phyloP scores from a whole-genome alignment of 2,113 vertebrate species.

The Hyaena hyaena region DNA sequence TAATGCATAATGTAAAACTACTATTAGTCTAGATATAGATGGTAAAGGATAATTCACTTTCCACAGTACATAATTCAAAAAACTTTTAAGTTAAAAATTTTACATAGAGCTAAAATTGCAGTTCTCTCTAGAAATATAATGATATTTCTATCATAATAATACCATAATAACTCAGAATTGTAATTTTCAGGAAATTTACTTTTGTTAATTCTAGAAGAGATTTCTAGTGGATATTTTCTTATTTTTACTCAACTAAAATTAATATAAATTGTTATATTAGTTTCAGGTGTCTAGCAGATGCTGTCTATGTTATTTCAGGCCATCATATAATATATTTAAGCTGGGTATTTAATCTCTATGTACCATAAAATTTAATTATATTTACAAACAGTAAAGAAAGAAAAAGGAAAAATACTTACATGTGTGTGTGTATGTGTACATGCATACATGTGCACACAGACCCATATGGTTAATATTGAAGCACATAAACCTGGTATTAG shows the following conservation, averaged over 20 bases:
- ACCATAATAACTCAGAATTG: not conserved
- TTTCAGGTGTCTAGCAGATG: not conserved
- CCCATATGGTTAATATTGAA: not conserved
- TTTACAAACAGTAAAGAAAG: not conserved
- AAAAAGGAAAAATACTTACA: not conserved
- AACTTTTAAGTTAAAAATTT: not conserved
- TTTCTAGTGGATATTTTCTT: not conserved
- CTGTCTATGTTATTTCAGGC: not conserved
- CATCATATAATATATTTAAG: not conserved
- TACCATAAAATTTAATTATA: not conserved
- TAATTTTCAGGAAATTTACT: not conserved
- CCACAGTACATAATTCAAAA: not conserved
- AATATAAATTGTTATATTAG: not conserved
- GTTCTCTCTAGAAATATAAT: not conserved
- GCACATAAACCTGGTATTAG: no score
- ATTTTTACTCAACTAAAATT: not conserved
- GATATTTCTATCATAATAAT: not conserved
- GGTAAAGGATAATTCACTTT: not conserved
- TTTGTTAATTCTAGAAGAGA: not conserved
- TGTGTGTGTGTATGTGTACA: no score
- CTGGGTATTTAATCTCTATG: not conserved
- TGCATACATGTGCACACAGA: not conserved
- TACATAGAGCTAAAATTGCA: not conserved
- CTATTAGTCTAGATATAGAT: not conserved
- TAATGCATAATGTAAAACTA: not conserved